These are phyloP conservation scores for Eleginops maclovinus DNA, from an alignment of 2,113 vertebrate genomes.

Conservation along the genomic window DNA sequence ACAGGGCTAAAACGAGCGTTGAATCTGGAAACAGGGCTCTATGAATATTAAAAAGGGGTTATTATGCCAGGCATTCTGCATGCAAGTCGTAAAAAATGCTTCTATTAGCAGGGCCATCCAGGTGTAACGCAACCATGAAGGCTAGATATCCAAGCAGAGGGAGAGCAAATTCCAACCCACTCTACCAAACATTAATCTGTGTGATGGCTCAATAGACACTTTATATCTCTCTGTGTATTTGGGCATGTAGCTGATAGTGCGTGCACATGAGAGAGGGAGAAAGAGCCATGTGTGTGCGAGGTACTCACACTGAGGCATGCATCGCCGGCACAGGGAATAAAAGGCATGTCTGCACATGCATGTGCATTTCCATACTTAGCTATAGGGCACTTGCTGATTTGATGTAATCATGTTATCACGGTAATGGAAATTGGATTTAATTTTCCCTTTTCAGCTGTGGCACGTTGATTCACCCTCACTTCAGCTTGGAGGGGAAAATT, in stretches of 20 bases:
- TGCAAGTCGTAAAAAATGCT: slow-evolving; percentile 77
- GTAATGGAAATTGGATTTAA: slow-evolving; percentile 74
- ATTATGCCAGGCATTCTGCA: slow-evolving; percentile 56
- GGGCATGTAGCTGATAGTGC: slow-evolving; percentile 44
- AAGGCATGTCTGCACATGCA: slow-evolving; percentile 46
- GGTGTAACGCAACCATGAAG: slow-evolving; percentile 77
- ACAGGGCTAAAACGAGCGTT: slow-evolving; percentile 55
- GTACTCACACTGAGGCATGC: slow-evolving; percentile 32
- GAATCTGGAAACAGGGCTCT: slow-evolving; percentile 58
- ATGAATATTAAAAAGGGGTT: slow-evolving; percentile 73
- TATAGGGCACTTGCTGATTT: slow-evolving; percentile 59
- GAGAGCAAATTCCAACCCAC: slow-evolving; percentile 68
- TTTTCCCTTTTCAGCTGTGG: slow-evolving; percentile 59
- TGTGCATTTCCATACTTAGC: slow-evolving; percentile 63
- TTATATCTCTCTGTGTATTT: slow-evolving; percentile 60
- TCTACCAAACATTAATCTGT: slow-evolving; percentile 68
- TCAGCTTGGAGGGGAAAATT: slow-evolving; percentile 59
- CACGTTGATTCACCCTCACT: slow-evolving; percentile 56
- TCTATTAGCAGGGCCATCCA: slow-evolving; percentile 82
- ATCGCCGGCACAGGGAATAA: slow-evolving; percentile 44
- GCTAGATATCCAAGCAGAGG: slow-evolving; percentile 68
- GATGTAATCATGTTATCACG: slow-evolving; percentile 76
- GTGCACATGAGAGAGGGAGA: slow-evolving; percentile 14
- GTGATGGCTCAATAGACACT: slow-evolving; percentile 73
- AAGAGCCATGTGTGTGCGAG: slow-evolving; percentile 46